Base-by-base conservation (phyloP, 2,888 invertebrate genomes). In the Lomographa bimaculata region DNA sequence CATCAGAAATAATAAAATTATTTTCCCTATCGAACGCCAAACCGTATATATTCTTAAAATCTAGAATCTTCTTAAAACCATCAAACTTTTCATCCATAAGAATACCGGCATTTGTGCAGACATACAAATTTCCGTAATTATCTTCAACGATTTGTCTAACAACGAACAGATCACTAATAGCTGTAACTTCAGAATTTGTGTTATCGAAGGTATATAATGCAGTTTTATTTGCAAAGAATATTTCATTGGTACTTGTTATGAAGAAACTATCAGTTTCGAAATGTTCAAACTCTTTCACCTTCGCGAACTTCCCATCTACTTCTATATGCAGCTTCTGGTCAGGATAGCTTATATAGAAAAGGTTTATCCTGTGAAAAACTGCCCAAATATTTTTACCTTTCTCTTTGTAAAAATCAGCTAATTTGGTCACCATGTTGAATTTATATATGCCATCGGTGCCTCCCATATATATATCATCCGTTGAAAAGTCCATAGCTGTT, bases 401-500 rank as follows among this genome's bases (percentile, higher is more conserved):
- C 45, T 79, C 75, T 46, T 63, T 74, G 30, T 77, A 80, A 10
- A 57, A 63, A 37, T 81, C 77, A 0, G 79, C 76, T 44, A 77
- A 27, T 53, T 65, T 72, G 0, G 78, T 80, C 0, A 62, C 28
- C 66, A 74, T 61, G 10, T 81, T 79, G 5, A 69, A 81, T 61
- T 71, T 80, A 36, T 73, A 82, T 5, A 83, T 83, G 0, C 82
- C 83, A 7, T 80, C 74, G 8, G 64, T 75, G 0, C 83, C 81
- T n/a, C 83, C 83, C 2, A 83, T 47, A 16, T 66, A 83, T 14
- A 83, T 64, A 0, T 70, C 70, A 12, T 79, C 79, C 7, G 71
- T 71, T 0, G 24, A 20, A 20, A 71, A 67, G 10, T 83, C 80
- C 42, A 82, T 71, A 0, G 80, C 71, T 1, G 73, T 58, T 0